Conservation (phyloP, 2,888 invertebrate species). For the Eristalis intricaria region DNA sequence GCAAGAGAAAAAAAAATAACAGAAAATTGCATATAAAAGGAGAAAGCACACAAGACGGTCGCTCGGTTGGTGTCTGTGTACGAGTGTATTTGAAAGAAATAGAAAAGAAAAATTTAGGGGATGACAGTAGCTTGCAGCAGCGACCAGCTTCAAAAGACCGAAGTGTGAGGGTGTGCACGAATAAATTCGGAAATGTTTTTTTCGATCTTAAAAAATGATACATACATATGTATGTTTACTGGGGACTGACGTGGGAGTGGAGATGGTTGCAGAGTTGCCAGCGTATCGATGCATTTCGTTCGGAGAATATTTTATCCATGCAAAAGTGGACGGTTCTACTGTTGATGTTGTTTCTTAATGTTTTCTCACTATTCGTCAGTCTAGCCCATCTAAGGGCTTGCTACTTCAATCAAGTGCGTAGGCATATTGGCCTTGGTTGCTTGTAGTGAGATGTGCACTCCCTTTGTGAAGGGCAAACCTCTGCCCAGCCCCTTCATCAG, state of each 20-base stretch:
- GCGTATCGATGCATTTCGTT: too few relatives aligned
- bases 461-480: too few relatives aligned
- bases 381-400: too few relatives aligned
- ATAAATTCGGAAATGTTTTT: conserved; percentile 57
- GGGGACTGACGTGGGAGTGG: not conserved
- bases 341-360: too few relatives aligned
- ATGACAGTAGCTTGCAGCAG: not conserved
- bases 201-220: conserved; percentile 26
- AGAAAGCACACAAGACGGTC: conserved; percentile 51
- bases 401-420: too few relatives aligned
- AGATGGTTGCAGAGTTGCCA: conserved; percentile 38
- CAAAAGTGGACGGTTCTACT: too few relatives aligned
- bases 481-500: too few relatives aligned
- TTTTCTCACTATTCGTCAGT: too few relatives aligned
- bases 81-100: conserved; percentile 31
- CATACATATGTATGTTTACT: not conserved
- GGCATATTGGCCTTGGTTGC: too few relatives aligned
- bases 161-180: conserved; percentile 6
- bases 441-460: too few relatives aligned
- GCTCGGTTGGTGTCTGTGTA: too few relatives aligned
- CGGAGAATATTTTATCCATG: too few relatives aligned
- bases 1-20: not conserved
- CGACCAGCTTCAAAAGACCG: not conserved
- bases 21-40: conserved; percentile 5
- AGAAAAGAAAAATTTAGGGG: conserved; percentile 28